Evolutionary conservation across 2,888 invertebrate genomes (phyloP), one percentile per base, ranked within the genome.

Genomic region (Thymelicus lineola): DNA sequence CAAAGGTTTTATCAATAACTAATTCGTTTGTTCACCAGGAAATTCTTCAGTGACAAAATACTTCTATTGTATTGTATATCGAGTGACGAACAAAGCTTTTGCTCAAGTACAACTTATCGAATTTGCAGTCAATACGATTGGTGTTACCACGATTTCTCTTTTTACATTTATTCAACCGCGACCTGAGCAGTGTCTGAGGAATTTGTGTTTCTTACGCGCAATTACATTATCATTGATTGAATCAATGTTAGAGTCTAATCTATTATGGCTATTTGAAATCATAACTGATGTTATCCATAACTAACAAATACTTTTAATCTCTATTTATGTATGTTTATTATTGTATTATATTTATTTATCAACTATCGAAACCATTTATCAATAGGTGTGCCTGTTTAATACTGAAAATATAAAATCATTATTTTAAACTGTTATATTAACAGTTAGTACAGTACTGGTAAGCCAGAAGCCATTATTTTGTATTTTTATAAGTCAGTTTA

Each of bases 81-180:
- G 7, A 45, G 62, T 62, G n/a, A 48, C 48, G 35, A 45, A 68
- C 68, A 62, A 62, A 62, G 46, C 45, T 7, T 36, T 36, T 9
- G 50, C 17, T 12, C 62, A 36, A 62, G 62, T 35, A 62, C 48
- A 50, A 48, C 50, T 50, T 62, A 57, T 46, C 59, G 14, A 62
- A 63, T 69, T 69, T 48, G 68, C 7, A 69, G 68, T 63, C 68
- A 58, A 63, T 69, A 63, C 57, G n/a, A 46, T 61, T 62, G 58
- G 68, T 45, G 57, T 63, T 63, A 63, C 28, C 59, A 28, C 62
- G 68, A 62, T 69, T 69, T 69, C 68, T 63, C 68, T 69, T 69
- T 68, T 69, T 46, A 28, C 38, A 48, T 7, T 38, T 38, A 36
- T 36, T 45, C 68, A 68, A 68, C 62, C 68, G 68, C 55, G 57